phyloP scores from a whole-genome alignment of 2,113 vertebrate species.

The Phrynosoma platyrhinos region DNA sequence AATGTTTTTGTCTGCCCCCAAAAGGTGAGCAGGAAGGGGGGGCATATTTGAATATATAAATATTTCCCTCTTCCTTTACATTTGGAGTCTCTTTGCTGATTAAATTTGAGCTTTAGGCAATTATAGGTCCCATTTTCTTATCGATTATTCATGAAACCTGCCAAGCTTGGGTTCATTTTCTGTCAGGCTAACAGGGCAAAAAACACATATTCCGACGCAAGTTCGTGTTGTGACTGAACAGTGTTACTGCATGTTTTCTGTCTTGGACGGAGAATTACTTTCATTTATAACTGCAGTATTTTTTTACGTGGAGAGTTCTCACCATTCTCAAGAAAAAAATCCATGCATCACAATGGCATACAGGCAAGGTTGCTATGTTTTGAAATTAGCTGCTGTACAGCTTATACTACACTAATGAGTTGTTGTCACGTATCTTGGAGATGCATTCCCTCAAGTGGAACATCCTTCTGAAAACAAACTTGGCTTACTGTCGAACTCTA shows the following conservation, averaged over 20 bases:
- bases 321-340: constrained; percentile 38
- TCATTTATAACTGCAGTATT: not conserved
- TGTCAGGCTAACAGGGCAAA: constrained; percentile 33
- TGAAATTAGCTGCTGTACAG: constrained; percentile 34
- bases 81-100: constrained; percentile 27
- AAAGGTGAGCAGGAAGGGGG: no score
- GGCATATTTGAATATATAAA: not conserved
- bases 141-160: constrained; percentile 40
- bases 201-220: constrained; percentile 29
- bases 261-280: not conserved
- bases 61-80: not conserved
- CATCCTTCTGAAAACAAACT: constrained; percentile 19
- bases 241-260: not conserved
- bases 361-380: constrained; percentile 32
- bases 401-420: constrained; percentile 14
- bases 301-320: not conserved
- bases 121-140: constrained; percentile 26
- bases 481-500: constrained; percentile 30
- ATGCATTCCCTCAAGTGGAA: constrained; percentile 14
- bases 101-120: constrained; percentile 32
- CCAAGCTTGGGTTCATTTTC: constrained; percentile 27
- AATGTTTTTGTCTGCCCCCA: no score
- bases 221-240: constrained; percentile 29
- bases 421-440: constrained; percentile 41
- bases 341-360: not conserved